Evolutionary conservation across 2,113 vertebrate species (phyloP).

Genomic region (Phrynosoma platyrhinos): DNA sequence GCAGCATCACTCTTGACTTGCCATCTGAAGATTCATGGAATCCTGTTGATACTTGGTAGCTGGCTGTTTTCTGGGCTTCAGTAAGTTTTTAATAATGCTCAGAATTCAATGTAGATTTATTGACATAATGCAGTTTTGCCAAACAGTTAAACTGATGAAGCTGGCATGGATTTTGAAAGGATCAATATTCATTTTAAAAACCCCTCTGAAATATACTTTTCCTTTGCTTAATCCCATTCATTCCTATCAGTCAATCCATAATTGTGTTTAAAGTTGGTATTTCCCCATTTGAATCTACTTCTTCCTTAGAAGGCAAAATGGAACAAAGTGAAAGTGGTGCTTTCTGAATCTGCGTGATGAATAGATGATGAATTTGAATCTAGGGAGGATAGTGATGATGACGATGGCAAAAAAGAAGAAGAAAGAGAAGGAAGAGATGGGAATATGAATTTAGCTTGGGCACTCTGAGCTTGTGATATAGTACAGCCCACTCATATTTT

Average conservation of each 20-base stretch:
- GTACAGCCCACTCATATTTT: no score
- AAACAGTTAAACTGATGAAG: slow-evolving; percentile 73
- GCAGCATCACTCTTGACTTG: no score
- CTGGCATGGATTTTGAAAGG: slow-evolving; percentile 70
- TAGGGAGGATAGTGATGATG: no score
- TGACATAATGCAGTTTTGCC: slow-evolving; percentile 71
- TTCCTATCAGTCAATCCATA: slow-evolving; percentile 53
- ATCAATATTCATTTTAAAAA: slow-evolving; percentile 75
- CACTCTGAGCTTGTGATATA: no score
- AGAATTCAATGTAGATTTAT: slow-evolving; percentile 73
- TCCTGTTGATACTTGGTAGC: slow-evolving; percentile 70
- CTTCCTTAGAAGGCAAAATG: slow-evolving; percentile 58
- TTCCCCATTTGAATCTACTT: slow-evolving; percentile 41
- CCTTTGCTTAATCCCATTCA: slow-evolving; percentile 46
- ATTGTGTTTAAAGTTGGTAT: slow-evolving; percentile 66
- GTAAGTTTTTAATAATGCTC: slow-evolving; percentile 76
- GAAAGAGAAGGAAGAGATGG: no score
- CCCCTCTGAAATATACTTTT: slow-evolving; percentile 56
- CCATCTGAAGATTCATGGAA: slow-evolving; percentile 35
- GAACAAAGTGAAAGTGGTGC: slow-evolving; percentile 68
- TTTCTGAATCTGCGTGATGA: slow-evolving; percentile 57
- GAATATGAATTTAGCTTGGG: neutral
- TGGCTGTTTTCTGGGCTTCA: slow-evolving; percentile 72
- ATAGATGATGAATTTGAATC: no score
- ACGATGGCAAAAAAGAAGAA: neutral